phyloP scores from a whole-genome alignment of 2,888 invertebrate genomes.

The Charanyca ferruginea region DNA sequence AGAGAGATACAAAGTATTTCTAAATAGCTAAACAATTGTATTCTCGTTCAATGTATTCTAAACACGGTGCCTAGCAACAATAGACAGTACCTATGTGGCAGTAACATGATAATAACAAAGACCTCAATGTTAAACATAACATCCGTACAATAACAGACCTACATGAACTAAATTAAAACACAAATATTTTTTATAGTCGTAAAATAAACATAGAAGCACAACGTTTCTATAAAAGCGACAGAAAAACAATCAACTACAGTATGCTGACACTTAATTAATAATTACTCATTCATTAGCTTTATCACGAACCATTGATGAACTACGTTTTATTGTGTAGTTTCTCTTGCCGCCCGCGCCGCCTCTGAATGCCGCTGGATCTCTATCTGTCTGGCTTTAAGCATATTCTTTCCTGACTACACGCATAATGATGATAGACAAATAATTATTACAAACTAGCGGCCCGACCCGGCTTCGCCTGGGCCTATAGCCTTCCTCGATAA shows the following conservation, averaged over 20 bases:
- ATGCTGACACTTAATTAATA: conserved; percentile 4
- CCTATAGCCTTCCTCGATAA: too few species aligned
- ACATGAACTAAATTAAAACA: conserved; percentile 5
- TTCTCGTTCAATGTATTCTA: conserved; percentile 24
- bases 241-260: background rate
- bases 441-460: too few species aligned
- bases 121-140: conserved; percentile 41
- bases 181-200: background rate
- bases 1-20: background rate
- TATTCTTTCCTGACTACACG: too few species aligned
- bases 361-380: background rate
- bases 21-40: background rate
- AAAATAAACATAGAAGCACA: conserved; percentile 32
- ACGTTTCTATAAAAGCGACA: conserved; percentile 15
- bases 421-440: too few species aligned
- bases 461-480: too few species aligned
- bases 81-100: conserved; percentile 25
- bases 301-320: background rate
- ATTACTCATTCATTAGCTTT: conserved; percentile 1
- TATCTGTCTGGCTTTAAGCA: too few species aligned
- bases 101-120: conserved; percentile 18
- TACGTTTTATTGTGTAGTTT: conserved; percentile 15
- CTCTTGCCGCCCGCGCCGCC: background rate
- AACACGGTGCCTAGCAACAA: conserved; percentile 38
- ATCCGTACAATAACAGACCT: conserved; percentile 51